Conservation (phyloP, 2,888 invertebrate genomes). For the Nephrotoma flavescens region DNA sequence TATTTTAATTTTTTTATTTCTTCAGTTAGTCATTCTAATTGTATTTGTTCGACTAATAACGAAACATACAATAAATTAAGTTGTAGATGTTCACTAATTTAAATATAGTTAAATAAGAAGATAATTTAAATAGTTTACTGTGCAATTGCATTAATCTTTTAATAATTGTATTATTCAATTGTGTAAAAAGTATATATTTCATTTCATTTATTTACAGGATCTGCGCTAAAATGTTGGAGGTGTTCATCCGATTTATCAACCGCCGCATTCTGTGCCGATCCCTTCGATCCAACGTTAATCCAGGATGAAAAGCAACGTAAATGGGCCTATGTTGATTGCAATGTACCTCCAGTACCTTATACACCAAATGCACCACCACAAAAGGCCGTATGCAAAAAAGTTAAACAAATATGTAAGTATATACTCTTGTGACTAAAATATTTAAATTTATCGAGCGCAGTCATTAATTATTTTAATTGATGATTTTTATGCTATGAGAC, state of each 20-base stretch:
- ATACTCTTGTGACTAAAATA: background rate
- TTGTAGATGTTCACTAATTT: background rate
- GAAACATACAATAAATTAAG: background rate
- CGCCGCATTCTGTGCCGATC: slow-evolving; percentile 55
- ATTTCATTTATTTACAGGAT: slow-evolving; percentile 36
- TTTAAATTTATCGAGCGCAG: background rate
- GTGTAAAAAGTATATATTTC: background rate
- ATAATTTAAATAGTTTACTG: too few species aligned
- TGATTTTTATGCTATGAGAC: background rate
- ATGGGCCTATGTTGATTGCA: slow-evolving; percentile 27
- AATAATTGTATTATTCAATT: background rate
- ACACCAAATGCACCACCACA: slow-evolving; percentile 20
- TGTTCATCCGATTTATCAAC: slow-evolving; percentile 51
- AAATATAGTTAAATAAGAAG: background rate
- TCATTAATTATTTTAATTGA: background rate
- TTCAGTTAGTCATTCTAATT: too few species aligned
- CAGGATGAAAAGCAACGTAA: slow-evolving; percentile 23
- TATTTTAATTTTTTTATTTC: too few species aligned
- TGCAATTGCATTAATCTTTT: background rate
- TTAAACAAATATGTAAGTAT: slow-evolving; percentile 54
- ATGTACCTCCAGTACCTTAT: slow-evolving; percentile 33
- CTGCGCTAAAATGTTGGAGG: slow-evolving; percentile 56
- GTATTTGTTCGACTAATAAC: background rate
- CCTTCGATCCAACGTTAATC: slow-evolving; percentile 42
- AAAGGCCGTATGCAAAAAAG: slow-evolving; percentile 58